phyloP scores from a whole-genome alignment of 2,113 vertebrate species.

The Brachypteracias leptosomus region DNA sequence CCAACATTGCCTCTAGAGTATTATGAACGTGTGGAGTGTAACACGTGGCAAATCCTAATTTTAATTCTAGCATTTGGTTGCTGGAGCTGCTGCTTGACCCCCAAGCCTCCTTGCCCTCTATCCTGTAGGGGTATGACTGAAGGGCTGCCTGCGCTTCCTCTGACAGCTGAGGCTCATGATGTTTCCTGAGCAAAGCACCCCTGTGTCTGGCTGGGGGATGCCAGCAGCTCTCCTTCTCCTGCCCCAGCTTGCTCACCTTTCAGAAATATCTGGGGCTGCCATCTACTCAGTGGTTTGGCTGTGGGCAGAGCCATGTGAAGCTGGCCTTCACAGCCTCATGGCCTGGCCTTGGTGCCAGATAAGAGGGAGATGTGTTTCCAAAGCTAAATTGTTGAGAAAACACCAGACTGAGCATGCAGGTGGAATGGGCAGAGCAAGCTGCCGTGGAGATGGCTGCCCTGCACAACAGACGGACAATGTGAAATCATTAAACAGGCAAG shows the following conservation, averaged over 20 bases:
- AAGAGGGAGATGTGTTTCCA: neutral
- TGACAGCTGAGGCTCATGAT: neutral
- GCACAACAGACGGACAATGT: neutral
- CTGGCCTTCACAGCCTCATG: neutral
- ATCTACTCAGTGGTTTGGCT: neutral
- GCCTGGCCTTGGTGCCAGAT: neutral
- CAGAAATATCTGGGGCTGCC: neutral
- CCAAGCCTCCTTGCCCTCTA: neutral
- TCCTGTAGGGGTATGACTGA: neutral
- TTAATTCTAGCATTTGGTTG: neutral
- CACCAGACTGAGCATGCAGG: fast-evolving
- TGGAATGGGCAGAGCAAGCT: neutral
- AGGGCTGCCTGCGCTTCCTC: neutral
- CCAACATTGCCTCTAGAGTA: neutral
- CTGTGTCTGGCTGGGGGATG: neutral
- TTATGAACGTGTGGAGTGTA: neutral
- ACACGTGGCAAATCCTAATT: neutral
- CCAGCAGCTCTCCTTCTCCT: neutral
- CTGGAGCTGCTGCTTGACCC: neutral
- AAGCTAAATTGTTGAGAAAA: neutral
- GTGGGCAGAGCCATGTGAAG: neutral
- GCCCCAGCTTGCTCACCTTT: neutral
- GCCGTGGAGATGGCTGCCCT: fast-evolving
- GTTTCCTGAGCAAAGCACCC: neutral
- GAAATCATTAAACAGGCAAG: slow-evolving; percentile 40